Evolutionary conservation across 2,888 invertebrate species (phyloP).

Genomic region (Diploptera punctata): DNA sequence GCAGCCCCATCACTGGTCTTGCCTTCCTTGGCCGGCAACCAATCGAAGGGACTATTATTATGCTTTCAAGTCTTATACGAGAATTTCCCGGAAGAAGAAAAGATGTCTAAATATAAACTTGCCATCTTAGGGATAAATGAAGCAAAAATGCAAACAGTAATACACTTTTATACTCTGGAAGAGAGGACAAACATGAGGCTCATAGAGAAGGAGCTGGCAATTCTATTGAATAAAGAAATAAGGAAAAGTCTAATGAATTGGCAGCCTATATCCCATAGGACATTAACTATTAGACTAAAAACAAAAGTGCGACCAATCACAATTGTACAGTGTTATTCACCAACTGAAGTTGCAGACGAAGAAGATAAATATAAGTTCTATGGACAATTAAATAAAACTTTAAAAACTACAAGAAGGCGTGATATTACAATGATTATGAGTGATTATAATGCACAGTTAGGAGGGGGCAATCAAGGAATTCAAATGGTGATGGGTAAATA

Average conservation of each 20-base stretch:
- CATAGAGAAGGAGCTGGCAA: constrained; percentile 6
- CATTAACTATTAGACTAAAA: constrained; percentile 6
- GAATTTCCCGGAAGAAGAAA: too few species aligned
- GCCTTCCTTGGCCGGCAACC: too few species aligned
- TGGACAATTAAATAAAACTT: constrained; percentile 11
- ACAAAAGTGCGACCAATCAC: constrained; percentile 6
- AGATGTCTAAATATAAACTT: too few species aligned
- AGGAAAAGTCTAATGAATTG: constrained; percentile 1
- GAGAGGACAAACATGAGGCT: too few species aligned
- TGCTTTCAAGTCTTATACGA: too few species aligned
- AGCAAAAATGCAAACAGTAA: too few species aligned
- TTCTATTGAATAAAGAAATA: too few species aligned
- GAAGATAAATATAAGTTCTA: constrained; percentile 3
- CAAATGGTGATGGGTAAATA: not conserved
- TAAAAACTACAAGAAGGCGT: not conserved
- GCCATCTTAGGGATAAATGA: too few species aligned
- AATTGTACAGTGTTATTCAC: not conserved
- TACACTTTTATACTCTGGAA: too few species aligned
- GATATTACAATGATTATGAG: not conserved
- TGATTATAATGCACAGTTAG: not conserved
- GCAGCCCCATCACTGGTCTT: too few species aligned
- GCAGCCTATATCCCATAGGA: constrained; percentile 1
- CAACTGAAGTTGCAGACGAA: constrained; percentile 13
- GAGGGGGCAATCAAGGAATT: constrained; percentile 8
- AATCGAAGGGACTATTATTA: too few species aligned